Conservation (phyloP, 2,888 invertebrate species). For the Pyrrhosoma nymphula region DNA sequence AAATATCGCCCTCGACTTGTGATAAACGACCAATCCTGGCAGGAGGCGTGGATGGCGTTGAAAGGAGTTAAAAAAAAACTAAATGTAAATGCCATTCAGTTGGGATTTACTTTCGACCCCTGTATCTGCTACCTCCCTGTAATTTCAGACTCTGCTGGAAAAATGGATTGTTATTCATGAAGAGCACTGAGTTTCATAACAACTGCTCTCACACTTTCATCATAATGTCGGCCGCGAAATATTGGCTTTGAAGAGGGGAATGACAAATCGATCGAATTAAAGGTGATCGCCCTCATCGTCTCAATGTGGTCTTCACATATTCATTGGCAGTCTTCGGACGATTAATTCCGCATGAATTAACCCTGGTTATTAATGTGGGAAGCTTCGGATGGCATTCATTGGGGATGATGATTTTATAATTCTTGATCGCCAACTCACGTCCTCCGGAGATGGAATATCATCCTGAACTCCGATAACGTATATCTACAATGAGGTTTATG, state of each 20-base stretch:
- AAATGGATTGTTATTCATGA: not conserved
- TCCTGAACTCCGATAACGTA: too few relatives aligned
- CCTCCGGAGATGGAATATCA: too few relatives aligned
- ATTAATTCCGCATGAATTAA: not conserved
- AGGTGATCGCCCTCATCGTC: not conserved
- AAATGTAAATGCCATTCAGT: not conserved
- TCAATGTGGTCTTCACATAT: not conserved
- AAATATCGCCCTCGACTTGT: not conserved
- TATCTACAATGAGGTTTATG: too few relatives aligned
- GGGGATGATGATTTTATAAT: too few relatives aligned
- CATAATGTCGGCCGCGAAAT: not conserved
- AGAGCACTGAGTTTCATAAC: not conserved
- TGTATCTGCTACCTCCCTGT: not conserved
- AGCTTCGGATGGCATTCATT: too few relatives aligned
- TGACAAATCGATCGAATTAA: not conserved
- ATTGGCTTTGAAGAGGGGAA: not conserved
- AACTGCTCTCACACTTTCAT: not conserved
- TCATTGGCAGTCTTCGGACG: too few relatives aligned
- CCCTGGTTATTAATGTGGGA: too few relatives aligned
- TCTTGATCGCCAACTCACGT: too few relatives aligned
- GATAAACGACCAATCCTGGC: not conserved
- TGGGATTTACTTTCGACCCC: not conserved
- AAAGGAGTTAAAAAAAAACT: not conserved
- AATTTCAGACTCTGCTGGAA: not conserved
- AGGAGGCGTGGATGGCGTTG: not conserved